A percentile compares a stretch with the other conserved stretches of the same genome.
These are phyloP conservation scores for Xylophagus ater DNA, from an alignment of 2,888 invertebrate genomes.

Conservation along the genomic window DNA sequence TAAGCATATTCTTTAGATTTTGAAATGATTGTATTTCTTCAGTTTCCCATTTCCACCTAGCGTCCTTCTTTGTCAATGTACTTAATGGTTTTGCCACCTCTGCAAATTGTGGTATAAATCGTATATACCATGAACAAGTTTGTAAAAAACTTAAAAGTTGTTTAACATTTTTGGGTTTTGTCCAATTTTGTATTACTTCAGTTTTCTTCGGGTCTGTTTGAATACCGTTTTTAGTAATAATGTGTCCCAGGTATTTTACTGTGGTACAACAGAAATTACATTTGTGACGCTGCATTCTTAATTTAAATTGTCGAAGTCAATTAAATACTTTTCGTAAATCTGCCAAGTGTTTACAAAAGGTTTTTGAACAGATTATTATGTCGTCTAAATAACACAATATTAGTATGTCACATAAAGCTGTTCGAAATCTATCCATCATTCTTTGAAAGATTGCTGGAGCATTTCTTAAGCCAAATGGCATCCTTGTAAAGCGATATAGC, in stretches of 20 bases:
- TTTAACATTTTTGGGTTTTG: conserved; percentile 17
- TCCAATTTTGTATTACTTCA: conserved; percentile 15
- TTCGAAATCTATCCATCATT: conserved; percentile 21
- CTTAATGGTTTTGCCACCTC: conserved; percentile 24
- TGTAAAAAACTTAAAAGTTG: conserved; percentile 18
- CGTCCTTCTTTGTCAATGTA: conserved; percentile 22
- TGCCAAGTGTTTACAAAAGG: conserved; percentile 12
- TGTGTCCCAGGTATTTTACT: conserved; percentile 15
- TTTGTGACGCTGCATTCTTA: conserved; percentile 10
- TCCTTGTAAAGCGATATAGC: conserved; percentile 15
- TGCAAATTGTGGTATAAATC: conserved; percentile 15
- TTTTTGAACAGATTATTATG: conserved; percentile 20
- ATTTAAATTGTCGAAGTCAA: conserved; percentile 17
- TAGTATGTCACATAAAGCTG: conserved; percentile 15
- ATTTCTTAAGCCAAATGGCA: conserved; percentile 17
- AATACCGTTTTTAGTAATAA: conserved; percentile 18
- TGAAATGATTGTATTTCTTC: conserved; percentile 20
- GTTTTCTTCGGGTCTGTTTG: conserved; percentile 18
- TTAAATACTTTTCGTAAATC: conserved; percentile 18
- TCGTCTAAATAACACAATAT: conserved; percentile 26
- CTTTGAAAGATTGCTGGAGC: conserved; percentile 16
- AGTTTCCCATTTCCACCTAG: conserved; percentile 22
- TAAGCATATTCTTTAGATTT: conserved; percentile 17
- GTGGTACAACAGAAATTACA: conserved; percentile 11
- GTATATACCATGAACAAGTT: conserved; percentile 15